Evolutionary conservation across 2,888 invertebrate species (phyloP).

Genomic region (Caenorhabditis afra): DNA sequence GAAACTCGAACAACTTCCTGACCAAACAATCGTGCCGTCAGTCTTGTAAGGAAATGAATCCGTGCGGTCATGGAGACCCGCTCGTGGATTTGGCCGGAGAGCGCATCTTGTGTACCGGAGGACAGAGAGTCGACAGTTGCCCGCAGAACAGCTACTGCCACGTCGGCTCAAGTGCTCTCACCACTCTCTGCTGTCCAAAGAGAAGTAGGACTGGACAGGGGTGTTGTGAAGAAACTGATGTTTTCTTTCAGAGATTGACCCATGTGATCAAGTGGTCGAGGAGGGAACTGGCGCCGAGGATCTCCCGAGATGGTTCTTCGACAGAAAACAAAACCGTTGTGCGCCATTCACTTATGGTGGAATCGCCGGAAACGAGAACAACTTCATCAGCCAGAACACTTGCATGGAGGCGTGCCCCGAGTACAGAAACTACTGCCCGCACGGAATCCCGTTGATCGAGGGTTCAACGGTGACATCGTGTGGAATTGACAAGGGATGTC

Average conservation of each 20-base stretch:
- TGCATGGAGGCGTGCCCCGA: conserved; percentile 74
- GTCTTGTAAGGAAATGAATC: conserved; percentile 76
- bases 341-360: conserved; percentile 77
- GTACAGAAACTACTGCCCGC: conserved; percentile 76
- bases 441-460: conserved; percentile 77
- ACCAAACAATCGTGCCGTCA: conserved; percentile 72
- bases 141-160: conserved; percentile 74
- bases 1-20: conserved; percentile 77
- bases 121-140: conserved; percentile 63
- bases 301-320: conserved; percentile 77
- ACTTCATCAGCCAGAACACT: conserved; percentile 74
- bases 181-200: conserved; percentile 76
- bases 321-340: conserved; percentile 71
- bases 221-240: not conserved
- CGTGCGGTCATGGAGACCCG: conserved; percentile 76
- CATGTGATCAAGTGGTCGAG: conserved; percentile 72
- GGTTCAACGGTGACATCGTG: conserved; percentile 70
- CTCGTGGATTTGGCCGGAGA: conserved; percentile 71
- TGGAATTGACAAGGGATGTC: conserved; percentile 77
- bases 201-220: conserved; percentile 52
- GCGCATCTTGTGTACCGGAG: conserved; percentile 71
- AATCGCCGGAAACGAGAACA: conserved; percentile 78
- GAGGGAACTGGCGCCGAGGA: conserved; percentile 74
- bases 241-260: conserved; percentile 63
- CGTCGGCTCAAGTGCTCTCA: conserved; percentile 72